Evolutionary conservation across 2,113 vertebrate species (phyloP).

Genomic region (Centropristis striata): DNA sequence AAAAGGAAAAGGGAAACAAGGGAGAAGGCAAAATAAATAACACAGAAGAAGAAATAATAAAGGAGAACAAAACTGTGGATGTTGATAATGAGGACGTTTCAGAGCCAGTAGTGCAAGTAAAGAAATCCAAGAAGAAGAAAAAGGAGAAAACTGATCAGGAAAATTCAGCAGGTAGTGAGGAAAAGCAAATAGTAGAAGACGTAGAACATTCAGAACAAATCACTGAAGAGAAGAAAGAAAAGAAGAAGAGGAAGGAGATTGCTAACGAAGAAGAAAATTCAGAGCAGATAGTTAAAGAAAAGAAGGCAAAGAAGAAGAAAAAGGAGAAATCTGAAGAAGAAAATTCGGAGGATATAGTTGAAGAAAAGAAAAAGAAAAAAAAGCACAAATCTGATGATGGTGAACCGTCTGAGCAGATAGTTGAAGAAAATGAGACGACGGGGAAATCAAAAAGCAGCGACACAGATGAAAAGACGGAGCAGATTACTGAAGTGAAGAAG

Average conservation of each 20-base stretch:
- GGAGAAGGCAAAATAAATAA: not conserved
- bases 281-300: conserved; percentile 4
- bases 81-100: not conserved
- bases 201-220: not conserved
- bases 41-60: not conserved
- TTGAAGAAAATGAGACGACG: conserved; percentile 32
- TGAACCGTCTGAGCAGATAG: not conserved
- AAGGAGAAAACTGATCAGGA: conserved; percentile 33
- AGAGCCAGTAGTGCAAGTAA: conserved; percentile 33
- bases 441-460: not conserved
- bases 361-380: conserved; percentile 28
- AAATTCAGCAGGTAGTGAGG: not conserved
- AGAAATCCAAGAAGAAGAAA: conserved; percentile 65
- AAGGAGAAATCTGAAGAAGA: not conserved
- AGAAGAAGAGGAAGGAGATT: too few species aligned
- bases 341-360: not conserved
- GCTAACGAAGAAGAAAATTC: not conserved
- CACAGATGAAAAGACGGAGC: not conserved
- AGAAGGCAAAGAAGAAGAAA: conserved; percentile 32
- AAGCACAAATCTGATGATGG: not conserved
- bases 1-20: not conserved
- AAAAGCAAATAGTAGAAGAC: too few species aligned
- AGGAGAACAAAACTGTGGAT: not conserved
- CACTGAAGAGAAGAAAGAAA: not conserved
- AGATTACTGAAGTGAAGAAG: conserved; percentile 24